These are phyloP conservation scores for Odontomachus brunneus DNA, from an alignment of 1,140 invertebrate species.

Conservation along the genomic window DNA sequence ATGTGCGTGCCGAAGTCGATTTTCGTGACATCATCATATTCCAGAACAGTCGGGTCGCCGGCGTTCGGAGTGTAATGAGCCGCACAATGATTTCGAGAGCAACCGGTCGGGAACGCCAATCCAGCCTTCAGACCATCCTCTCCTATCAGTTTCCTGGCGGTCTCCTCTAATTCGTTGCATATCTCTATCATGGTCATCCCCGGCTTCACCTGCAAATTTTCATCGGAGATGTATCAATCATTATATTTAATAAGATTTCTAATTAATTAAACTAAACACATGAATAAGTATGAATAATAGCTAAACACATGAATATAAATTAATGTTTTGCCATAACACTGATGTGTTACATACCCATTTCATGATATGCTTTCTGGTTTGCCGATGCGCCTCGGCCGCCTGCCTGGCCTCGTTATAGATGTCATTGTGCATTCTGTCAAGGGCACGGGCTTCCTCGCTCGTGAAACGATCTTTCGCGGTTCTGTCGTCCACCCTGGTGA, in stretches of 20 bases:
- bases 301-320: too few species aligned
- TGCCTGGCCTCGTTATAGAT: slow-evolving; percentile 97
- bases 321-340: background rate
- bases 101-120: slow-evolving; percentile 99
- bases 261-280: too few species aligned
- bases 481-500: slow-evolving; percentile 90
- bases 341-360: slow-evolving; percentile 77
- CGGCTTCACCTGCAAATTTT: slow-evolving; percentile 91
- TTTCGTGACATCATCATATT: slow-evolving; percentile 99
- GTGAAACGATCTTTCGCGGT: slow-evolving; percentile 95
- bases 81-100: slow-evolving; percentile 99
- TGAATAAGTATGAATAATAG: too few species aligned
- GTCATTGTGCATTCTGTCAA: slow-evolving; percentile 93
- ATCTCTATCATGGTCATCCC: slow-evolving; percentile 99
- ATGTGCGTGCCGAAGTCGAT: slow-evolving; percentile 99
- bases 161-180: slow-evolving; percentile 98
- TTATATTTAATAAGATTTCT: too few species aligned
- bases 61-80: slow-evolving; percentile 99
- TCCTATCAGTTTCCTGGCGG: slow-evolving; percentile 95
- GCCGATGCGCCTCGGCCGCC: slow-evolving; percentile 98
- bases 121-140: slow-evolving; percentile 98
- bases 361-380: slow-evolving; percentile 87
- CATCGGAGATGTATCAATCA: slow-evolving; percentile 11
- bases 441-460: slow-evolving; percentile 95
- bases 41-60: slow-evolving; percentile 97